Base-by-base conservation (phyloP, 2,113 vertebrate genomes). In the Dolichotis patagonum region DNA sequence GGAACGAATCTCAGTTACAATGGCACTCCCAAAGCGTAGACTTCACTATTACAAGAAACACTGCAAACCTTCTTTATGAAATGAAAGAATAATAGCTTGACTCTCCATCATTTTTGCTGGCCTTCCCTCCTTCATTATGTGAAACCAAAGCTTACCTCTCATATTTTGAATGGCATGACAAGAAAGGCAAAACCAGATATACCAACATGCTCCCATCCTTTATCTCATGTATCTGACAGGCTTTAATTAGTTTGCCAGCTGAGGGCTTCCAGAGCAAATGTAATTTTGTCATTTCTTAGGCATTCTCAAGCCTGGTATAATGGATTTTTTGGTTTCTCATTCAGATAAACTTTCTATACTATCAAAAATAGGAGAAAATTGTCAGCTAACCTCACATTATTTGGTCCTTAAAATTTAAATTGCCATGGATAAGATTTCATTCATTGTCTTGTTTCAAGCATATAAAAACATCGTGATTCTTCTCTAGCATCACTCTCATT, bases 231-330 rank as follows among this genome's bases (percentile, higher is more conserved):
- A 85, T 92, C 83, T 97, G 96, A 97, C 92, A 98, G 97, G 83
- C 78, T 98, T 97, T 97, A 97, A 98, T 97, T 98, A 96, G 46
- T 95, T 97, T 97, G 83, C 71, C 88, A 89, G 78, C 84, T 85
- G 69, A 96, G 52, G 56, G 19, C 62, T 97, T 96, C 96, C 92
- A 65, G 52, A 95, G 78, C 46, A 97, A 98, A 94, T 89, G 69
- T 4, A 85, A 2, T 93, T 97, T 93, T 98, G 93, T 97, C 91
- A 95, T 52, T 95, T 97, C 0, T 3, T 14, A 82, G 16, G 43
- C n/a, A 77, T 54, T 97, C 96, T 75, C 0, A 0, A 38, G 52
- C 88, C 94, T 78, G 60, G 26, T 62, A 19, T 96, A 97, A 98
- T 88, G 82, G 91, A 90, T 30, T 73, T 88, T 58, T 83, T 85